Evolutionary conservation across 2,797 vertebrate genomes (phyloP), one percentile per base, ranked within the genome.

Genomic region (Sebastes umbrosus): DNA sequence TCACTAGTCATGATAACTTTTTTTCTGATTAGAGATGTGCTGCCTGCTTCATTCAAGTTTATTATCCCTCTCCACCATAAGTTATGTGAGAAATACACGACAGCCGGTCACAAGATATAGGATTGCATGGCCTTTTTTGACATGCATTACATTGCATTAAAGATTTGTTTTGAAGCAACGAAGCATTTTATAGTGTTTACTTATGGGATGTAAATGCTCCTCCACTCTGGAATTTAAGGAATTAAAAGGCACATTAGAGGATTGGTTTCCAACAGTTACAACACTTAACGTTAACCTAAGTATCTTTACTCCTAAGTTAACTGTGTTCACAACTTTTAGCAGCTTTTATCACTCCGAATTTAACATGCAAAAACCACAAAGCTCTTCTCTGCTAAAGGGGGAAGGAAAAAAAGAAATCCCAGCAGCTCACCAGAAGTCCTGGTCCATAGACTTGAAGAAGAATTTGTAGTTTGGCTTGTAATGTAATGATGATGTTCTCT

Each of bases 391-490:
- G 16, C 36, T 13, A n/a, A 22, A 73, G 46, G 55, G 12, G n/a
- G 5, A 7, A 7, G 13, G 32, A 14, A 22, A 6, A 20, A 43
- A 59, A 52, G 36, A 27, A 73, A 83, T 68, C 73, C 11, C 4
- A 57, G 75, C 46, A 70, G 63, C 92, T 94, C 89, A 98, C 97
- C 97, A 97, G 86, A 98, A 98, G 95, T 98, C 97, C 92, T 97
- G 97, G 95, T 98, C 97, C 97, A 98, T 98, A 85, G 97, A 98
- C 96, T 98, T 98, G 95, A 98, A 98, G 94, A 98, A 98, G 95
- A 98, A 98, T 27, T 27, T 27, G 27, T 27, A 27, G 27, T 27
- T 27, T 27, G 27, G 27, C 27, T 27, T 27, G 27, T 27, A 27
- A 27, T 27, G 27, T 27, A 27, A 27, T 27, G 27, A 27, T 27